phyloP scores from a whole-genome alignment of 2,888 invertebrate species.

The Hoplodrina ambigua region DNA sequence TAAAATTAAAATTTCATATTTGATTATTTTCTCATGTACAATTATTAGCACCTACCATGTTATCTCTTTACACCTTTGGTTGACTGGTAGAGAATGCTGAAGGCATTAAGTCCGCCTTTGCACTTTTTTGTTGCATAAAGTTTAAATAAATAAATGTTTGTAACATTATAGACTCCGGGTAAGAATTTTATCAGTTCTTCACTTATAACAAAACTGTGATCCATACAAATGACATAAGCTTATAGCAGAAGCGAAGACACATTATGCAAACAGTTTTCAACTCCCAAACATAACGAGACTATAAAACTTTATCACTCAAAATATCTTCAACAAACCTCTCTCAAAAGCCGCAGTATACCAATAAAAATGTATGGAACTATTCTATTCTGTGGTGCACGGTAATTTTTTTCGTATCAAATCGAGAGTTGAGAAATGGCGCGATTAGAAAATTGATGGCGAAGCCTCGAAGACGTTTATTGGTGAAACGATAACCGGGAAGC shows the following conservation, averaged over 20 bases:
- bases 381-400: conserved; percentile 42
- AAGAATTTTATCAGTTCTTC: conserved; percentile 39
- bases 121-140: no score
- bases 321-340: conserved; percentile 2
- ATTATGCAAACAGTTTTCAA: conserved; percentile 60
- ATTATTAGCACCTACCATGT: no score
- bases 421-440: conserved; percentile 57
- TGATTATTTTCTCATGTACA: no score
- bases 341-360: conserved; percentile 30
- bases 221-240: conserved; percentile 38
- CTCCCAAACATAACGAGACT: conserved; percentile 15
- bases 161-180: conserved; percentile 1
- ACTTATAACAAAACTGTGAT: conserved; percentile 47
- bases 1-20: no score
- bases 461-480: conserved; percentile 58
- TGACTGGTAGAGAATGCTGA: no score
- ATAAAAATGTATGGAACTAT: conserved; percentile 17
- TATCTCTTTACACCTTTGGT: no score
- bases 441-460: conserved; percentile 65
- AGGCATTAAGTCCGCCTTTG: no score
- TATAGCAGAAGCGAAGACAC: conserved; percentile 36
- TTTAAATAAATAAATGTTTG: no score
- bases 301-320: conserved; percentile 49
- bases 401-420: conserved; percentile 59
- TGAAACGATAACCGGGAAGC: conserved; percentile 56